Percentiles rank a stretch among this genome's conserved stretches.
These are phyloP conservation scores for Sarotherodon lohbergeri DNA, from an alignment of 2,113 vertebrate genomes.

Conservation along the genomic window DNA sequence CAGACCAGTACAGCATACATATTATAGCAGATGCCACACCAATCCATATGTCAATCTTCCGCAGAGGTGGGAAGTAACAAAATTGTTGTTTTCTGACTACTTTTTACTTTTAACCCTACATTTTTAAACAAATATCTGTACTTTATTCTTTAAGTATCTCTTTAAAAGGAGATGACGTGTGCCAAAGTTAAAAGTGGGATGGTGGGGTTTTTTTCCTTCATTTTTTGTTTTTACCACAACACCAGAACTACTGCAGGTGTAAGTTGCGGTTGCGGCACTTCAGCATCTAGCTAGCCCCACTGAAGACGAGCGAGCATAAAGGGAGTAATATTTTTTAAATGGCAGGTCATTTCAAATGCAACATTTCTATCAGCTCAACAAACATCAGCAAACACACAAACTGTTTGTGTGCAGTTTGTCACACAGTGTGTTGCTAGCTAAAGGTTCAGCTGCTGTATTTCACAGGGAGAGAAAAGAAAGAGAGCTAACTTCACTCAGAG, in stretches of 20 bases:
- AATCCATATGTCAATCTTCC: neutral
- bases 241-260: neutral
- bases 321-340: neutral
- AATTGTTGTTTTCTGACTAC: neutral
- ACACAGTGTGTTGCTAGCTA: neutral
- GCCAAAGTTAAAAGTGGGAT: neutral
- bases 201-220: rapidly evolving
- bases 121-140: neutral
- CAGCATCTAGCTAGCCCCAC: neutral
- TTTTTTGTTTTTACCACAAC: neutral
- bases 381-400: neutral
- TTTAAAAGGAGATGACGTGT: neutral
- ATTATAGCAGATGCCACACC: neutral
- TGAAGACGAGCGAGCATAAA: neutral
- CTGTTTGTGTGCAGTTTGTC: neutral
- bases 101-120: neutral
- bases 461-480: neutral
- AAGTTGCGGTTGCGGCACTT: rapidly evolving
- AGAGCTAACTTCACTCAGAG: neutral
- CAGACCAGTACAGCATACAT: neutral
- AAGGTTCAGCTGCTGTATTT: neutral
- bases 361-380: neutral
- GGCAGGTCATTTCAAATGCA: neutral
- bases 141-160: neutral
- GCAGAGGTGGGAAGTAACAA: neutral